Evolutionary conservation across 1,140 invertebrate genomes (phyloP).

Genomic region (Drosophila orena): DNA sequence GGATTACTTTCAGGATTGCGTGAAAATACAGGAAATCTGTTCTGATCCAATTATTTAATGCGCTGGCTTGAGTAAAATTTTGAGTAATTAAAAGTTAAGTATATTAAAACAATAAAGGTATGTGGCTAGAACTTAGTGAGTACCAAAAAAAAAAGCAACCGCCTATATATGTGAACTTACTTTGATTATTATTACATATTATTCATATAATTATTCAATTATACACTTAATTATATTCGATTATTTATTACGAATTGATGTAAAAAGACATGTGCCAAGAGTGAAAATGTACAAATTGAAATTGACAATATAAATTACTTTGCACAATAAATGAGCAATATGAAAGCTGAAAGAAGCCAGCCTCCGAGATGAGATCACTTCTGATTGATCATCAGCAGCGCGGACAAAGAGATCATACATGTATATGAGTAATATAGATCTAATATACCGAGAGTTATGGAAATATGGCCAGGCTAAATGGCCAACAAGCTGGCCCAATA

Average conservation of each 20-base stretch:
- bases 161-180: too few relatives aligned
- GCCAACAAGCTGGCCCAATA: conserved; percentile 52
- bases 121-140: too few relatives aligned
- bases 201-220: too few relatives aligned
- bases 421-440: not conserved
- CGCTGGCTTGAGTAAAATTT: too few relatives aligned
- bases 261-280: too few relatives aligned
- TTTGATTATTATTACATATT: too few relatives aligned
- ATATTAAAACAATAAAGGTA: not conserved
- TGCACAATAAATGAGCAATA: conserved; percentile 19
- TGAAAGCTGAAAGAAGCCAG: conserved; percentile 9
- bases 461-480: not conserved
- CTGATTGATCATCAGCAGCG: conserved; percentile 34
- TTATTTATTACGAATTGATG: too few relatives aligned
- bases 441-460: not conserved
- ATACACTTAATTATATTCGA: too few relatives aligned
- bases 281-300: not conserved
- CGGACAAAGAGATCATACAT: conserved; percentile 17
- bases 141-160: too few relatives aligned
- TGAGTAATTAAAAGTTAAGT: not conserved
- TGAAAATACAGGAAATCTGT: conserved; percentile 3
- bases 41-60: not conserved
- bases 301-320: conserved; percentile 7
- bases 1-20: conserved; percentile 18
- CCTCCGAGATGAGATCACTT: conserved; percentile 39